Evolutionary conservation across 2,797 vertebrate genomes (phyloP).

Genomic region (Sebastes variabilis): DNA sequence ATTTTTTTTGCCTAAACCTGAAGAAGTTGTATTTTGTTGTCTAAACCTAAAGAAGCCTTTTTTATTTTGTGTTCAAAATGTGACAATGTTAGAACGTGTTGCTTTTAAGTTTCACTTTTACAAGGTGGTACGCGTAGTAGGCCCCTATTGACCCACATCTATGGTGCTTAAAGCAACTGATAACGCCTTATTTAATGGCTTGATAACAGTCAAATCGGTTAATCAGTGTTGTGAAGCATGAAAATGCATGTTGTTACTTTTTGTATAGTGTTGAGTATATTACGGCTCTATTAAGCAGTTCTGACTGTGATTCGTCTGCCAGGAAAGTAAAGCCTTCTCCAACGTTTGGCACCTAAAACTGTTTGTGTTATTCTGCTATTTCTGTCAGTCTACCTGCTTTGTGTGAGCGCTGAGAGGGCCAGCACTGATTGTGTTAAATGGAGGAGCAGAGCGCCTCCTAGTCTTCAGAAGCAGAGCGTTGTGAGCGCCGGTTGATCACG

Average conservation of each 20-base stretch:
- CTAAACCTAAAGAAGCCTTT: too few relatives aligned
- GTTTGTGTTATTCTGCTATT: constrained; percentile 24
- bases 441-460: constrained; percentile 22
- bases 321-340: constrained; percentile 19
- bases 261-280: not conserved
- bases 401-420: not conserved
- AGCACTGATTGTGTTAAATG: constrained; percentile 41
- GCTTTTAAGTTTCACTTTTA: too few relatives aligned
- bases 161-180: too few relatives aligned
- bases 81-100: too few relatives aligned
- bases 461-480: too few relatives aligned
- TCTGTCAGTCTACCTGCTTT: constrained; percentile 29
- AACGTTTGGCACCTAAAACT: constrained; percentile 16
- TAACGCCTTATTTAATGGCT: too few relatives aligned
- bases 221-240: not conserved
- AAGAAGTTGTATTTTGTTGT: too few relatives aligned
- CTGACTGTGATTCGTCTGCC: constrained; percentile 11
- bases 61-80: too few relatives aligned
- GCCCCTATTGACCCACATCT: too few relatives aligned
- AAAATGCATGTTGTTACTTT: not conserved
- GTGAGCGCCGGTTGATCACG: constrained; percentile 34
- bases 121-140: too few relatives aligned
- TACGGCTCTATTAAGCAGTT: not conserved
- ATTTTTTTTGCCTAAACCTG: rapidly evolving
- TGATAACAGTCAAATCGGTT: not conserved